Evolutionary conservation across 2,888 invertebrate genomes (phyloP), one percentile per base, ranked within the genome.

Genomic region (Gymnocheta viridis): DNA sequence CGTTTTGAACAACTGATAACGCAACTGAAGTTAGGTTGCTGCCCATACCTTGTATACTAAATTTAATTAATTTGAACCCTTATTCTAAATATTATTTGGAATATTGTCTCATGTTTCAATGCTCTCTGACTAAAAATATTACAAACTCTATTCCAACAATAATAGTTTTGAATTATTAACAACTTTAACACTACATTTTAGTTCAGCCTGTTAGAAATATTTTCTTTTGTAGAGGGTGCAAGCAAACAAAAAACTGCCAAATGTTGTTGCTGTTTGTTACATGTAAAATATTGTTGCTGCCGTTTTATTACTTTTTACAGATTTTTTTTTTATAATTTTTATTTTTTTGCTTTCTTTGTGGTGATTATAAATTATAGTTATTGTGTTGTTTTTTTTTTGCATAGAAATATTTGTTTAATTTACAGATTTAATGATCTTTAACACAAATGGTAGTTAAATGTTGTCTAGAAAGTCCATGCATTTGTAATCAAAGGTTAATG

Each of bases 331-430:
- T 66, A 19, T 74, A 17, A 60, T 51, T 64, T 70, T 66, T 7
- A 3, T 58, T 29, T 35, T n/a, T 32, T 12, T 38, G 22, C 58
- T 74, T 58, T 24, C 32, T 51, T 82, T 69, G 17, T 44, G 64
- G 51, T 74, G 79, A 82, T 78, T 78, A 82, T 82, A 78, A 82
- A 82, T 78, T 82, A 82, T 78, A 51, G 49, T 73, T 73, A 19
- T 12, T 24, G 19, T 14, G n/a, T n/a, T n/a, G n/a, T 44, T 47
- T 32, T 44, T 29, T 27, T 73, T 29, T 19, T 22, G 4, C 17
- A 29, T 1, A 60, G 27, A 78, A 73, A 54, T 67, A 73, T 82
- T 78, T 78, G 19, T 54, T 82, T 62, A 73, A 79, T 82, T 82
- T 82, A 78, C 78, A 73, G 82, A 69, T 70, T 69, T 82, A 73